These are phyloP conservation scores for Lymantria dispar DNA, from an alignment of 2,888 invertebrate species.

Conservation along the genomic window DNA sequence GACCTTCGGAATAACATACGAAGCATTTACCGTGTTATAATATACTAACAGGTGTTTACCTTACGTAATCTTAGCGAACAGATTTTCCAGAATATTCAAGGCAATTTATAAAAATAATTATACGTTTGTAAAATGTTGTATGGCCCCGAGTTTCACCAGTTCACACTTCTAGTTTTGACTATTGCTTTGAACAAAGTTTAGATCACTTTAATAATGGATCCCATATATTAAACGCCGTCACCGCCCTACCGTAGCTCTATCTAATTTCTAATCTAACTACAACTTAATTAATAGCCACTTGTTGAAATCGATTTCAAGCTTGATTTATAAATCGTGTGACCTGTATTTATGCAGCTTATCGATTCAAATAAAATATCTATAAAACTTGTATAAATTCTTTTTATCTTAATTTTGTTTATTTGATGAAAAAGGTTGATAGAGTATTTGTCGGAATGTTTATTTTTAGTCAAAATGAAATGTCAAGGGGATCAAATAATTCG, in stretches of 20 bases:
- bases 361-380: constrained; percentile 58
- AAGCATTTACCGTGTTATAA: constrained; percentile 12
- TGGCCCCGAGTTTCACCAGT: constrained; percentile 48
- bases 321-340: constrained; percentile 79
- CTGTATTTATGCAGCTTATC: constrained; percentile 65
- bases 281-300: constrained; percentile 82
- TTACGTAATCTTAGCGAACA: constrained; percentile 36
- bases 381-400: constrained; percentile 27
- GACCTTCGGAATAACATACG: constrained; percentile 17
- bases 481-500: constrained; percentile 43
- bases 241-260: constrained; percentile 71
- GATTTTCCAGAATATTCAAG: constrained; percentile 29
- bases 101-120: constrained; percentile 33
- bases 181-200: constrained; percentile 28
- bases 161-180: constrained; percentile 46
- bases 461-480: constrained; percentile 41
- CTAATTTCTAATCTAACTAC: constrained; percentile 80
- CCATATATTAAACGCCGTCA: constrained; percentile 62
- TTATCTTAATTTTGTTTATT: constrained; percentile 51
- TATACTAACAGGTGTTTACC: constrained; percentile 34
- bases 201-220: constrained; percentile 40
- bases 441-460: constrained; percentile 10
- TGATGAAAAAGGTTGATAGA: constrained; percentile 22
- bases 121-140: constrained; percentile 35
- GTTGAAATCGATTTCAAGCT: constrained; percentile 79